These are phyloP conservation scores for Cyprinodon tularosa DNA, from an alignment of 2,113 vertebrate genomes.

Conservation along the genomic window DNA sequence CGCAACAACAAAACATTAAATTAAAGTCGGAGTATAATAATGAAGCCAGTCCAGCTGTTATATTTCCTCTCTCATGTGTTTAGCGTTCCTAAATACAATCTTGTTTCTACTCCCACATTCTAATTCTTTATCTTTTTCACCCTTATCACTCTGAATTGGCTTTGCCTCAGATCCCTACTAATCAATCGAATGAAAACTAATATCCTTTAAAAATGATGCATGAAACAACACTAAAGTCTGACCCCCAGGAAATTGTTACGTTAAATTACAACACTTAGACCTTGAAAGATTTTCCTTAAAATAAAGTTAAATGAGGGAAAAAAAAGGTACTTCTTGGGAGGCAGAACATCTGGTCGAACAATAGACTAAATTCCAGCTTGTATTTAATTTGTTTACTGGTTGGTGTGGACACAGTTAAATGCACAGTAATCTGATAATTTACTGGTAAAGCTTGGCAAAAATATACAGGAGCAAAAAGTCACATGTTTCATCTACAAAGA, in stretches of 20 bases:
- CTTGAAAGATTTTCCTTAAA: neutral
- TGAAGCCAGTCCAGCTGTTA: constrained; percentile 16
- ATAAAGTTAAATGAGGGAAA: neutral
- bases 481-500: constrained; percentile 59
- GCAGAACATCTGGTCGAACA: constrained; percentile 53
- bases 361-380: constrained; percentile 33
- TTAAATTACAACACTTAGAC: neutral
- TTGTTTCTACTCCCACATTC: neutral
- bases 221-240: neutral
- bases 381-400: constrained; percentile 55
- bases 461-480: constrained; percentile 58
- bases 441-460: constrained; percentile 44
- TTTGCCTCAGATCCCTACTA: neutral
- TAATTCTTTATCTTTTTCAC: neutral
- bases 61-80: neutral
- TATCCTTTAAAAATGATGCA: neutral
- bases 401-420: constrained; percentile 19
- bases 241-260: neutral
- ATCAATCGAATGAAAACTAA: neutral
- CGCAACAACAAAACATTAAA: constrained; percentile 20
- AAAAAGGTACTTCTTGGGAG: constrained; percentile 22
- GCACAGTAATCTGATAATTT: constrained; percentile 61
- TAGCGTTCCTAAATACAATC: neutral
- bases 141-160: neutral
- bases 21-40: constrained; percentile 3